phyloP scores from a whole-genome alignment of 2,888 invertebrate genomes.

The Agrotis segetum region DNA sequence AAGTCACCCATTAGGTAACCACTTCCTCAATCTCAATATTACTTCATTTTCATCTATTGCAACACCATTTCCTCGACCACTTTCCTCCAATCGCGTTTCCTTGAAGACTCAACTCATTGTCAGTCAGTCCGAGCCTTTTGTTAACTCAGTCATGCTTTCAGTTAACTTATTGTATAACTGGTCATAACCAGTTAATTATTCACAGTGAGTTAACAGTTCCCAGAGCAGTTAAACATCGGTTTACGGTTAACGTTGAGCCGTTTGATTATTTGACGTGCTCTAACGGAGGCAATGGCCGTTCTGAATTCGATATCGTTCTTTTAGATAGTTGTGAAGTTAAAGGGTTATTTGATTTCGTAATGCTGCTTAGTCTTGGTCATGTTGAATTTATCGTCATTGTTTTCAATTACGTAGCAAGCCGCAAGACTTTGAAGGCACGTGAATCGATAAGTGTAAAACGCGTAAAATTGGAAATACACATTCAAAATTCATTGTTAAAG shows the following conservation, averaged over 20 bases:
- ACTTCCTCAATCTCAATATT: slow-evolving; percentile 41
- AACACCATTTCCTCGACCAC: slow-evolving; percentile 43
- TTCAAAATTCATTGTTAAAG: neutral
- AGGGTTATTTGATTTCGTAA: slow-evolving; percentile 40
- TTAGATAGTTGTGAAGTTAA: slow-evolving; percentile 30
- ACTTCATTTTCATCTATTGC: slow-evolving; percentile 47
- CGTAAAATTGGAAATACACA: neutral
- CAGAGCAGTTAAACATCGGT: slow-evolving; percentile 60
- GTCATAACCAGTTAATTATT: slow-evolving; percentile 67
- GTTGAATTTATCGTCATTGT: slow-evolving; percentile 14
- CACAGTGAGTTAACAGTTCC: slow-evolving; percentile 69
- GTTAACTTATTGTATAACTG: slow-evolving; percentile 64
- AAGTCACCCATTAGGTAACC: slow-evolving; percentile 36
- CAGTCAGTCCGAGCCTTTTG: slow-evolving; percentile 36
- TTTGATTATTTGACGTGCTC: slow-evolving; percentile 47
- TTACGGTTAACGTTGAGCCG: slow-evolving; percentile 62
- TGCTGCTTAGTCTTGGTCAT: neutral
- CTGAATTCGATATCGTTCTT: slow-evolving; percentile 41
- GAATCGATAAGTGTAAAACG: slow-evolving; percentile 5
- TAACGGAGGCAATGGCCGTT: slow-evolving; percentile 17
- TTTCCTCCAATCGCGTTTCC: slow-evolving; percentile 46
- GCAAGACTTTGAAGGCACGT: neutral
- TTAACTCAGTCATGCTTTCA: slow-evolving; percentile 63
- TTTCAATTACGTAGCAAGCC: slow-evolving; percentile 12
- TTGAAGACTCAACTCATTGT: slow-evolving; percentile 45